These are phyloP conservation scores for Phacellophora camtschatica DNA, from an alignment of 30 jellyfish, hydroid and myxozoan genomes.

Conservation along the genomic window DNA sequence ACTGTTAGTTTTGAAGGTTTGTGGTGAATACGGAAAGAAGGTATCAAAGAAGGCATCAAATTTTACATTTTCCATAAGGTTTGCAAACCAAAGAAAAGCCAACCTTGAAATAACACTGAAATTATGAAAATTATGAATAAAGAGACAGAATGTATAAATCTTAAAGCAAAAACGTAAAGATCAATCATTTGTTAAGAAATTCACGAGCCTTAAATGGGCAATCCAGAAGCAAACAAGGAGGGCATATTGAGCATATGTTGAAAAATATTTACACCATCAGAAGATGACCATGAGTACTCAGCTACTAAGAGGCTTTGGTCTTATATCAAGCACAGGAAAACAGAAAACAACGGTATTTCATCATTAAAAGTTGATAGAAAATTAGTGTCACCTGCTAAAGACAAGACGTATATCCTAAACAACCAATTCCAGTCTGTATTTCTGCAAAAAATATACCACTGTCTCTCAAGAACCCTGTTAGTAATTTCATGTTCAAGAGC, in stretches of 20 bases:
- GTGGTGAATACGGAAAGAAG: no score
- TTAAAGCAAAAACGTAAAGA: background rate
- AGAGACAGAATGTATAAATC: no score
- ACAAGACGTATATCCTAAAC: constrained; percentile 19
- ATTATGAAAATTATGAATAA: no score
- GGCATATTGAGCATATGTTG: constrained; percentile 19
- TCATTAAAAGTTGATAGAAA: constrained; percentile 1
- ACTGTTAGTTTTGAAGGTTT: no score
- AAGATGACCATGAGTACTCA: constrained; percentile 30
- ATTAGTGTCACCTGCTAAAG: constrained; percentile 8
- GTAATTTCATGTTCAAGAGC: constrained; percentile 7
- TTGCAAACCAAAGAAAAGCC: no score
- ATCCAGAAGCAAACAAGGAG: background rate
- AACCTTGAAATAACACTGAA: no score
- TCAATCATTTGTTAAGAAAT: background rate
- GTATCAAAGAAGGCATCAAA: no score
- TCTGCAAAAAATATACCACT: background rate
- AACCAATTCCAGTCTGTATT: constrained; percentile 28
- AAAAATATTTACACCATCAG: constrained; percentile 31
- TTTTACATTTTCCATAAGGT: no score
- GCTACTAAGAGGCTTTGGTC: constrained; percentile 47
- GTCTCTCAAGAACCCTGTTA: constrained; percentile 10
- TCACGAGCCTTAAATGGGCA: background rate
- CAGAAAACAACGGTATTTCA: constrained; percentile 8
- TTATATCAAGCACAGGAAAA: constrained; percentile 10